Percentiles rank a stretch among this genome's conserved stretches.
These are phyloP conservation scores for Nicator chloris DNA, from an alignment of 2,113 vertebrate genomes.

Conservation along the genomic window DNA sequence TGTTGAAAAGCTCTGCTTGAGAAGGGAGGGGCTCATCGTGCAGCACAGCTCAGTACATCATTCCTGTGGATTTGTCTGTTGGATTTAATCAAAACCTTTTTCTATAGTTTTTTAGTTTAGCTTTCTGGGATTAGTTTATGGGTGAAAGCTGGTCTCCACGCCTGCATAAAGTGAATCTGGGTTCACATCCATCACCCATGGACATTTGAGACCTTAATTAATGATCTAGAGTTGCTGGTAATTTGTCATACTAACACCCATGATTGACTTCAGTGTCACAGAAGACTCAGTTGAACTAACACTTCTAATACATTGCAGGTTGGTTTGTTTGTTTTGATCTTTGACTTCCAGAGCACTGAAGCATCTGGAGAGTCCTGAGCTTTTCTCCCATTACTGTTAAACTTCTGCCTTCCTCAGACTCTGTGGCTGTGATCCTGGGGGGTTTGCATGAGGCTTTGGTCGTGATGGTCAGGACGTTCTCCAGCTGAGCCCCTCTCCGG, in stretches of 20 bases:
- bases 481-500: neutral
- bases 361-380: neutral
- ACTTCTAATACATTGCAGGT: neutral
- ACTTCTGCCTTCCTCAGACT: neutral
- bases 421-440: neutral
- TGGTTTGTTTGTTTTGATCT: neutral
- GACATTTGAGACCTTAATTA: neutral
- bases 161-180: neutral
- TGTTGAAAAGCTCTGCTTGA: neutral
- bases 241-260: neutral
- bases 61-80: neutral
- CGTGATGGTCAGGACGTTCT: neutral
- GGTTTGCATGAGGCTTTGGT: neutral
- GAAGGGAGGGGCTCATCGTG: neutral
- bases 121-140: neutral
- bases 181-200: neutral
- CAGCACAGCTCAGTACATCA: neutral
- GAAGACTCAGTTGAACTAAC: neutral
- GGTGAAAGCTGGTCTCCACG: neutral
- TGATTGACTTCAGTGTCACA: neutral
- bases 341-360: neutral
- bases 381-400: neutral
- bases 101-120: neutral
- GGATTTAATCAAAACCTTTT: neutral
- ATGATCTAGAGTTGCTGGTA: neutral